Base-by-base conservation (phyloP, 2,113 vertebrate genomes). In the Vimba vimba region DNA sequence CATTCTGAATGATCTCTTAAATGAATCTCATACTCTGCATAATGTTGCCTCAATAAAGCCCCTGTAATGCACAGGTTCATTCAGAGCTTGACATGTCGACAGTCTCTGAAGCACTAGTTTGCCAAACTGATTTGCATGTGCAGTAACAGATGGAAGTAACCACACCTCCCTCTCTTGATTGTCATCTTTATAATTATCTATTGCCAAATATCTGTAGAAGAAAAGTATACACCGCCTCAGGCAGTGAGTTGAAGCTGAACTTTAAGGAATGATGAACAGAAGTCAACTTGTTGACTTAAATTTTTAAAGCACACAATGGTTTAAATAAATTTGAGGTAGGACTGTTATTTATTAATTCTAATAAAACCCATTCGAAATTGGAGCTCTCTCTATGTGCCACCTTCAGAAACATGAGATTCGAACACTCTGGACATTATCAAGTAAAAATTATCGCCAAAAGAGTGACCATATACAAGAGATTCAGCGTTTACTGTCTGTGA, bases 291-390 rank as follows among this genome's bases (percentile, higher is more conserved):
- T 47, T 59, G 19, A 59, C 57, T 23, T n/a, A 1, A 4, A 11
- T 25, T 74, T 74, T 71, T 36, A 36, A 71, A 71, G 68, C 36
- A 71, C 68, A 39, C 33, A 69, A 69, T 39, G 68, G 33, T 71
- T 71, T 11, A 21, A 71, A 69, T 1, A 23, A 39, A 71, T 1
- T 11, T 11, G 4, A 71, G 33, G 3, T 21, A 39, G 36, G 68
- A 19, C 9, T 71, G 68, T 71, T 68, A 17, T 19, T 71, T 36
- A 71, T 71, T 39, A 11, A 43, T 71, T 71, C 19, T 12, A 71
- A 43, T 43, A 62, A 62, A 71, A 11, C 19, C 33, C 4, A 71
- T 71, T 71, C 11, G 33, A 71, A 39, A 39, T 71, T 43, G 7
- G 39, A 43, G 39, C 39, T 6, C 39, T 8, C 39, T 39, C 39